Base-by-base conservation (phyloP, 23 tunicate species). In the Clavelina lepadiformis region DNA sequence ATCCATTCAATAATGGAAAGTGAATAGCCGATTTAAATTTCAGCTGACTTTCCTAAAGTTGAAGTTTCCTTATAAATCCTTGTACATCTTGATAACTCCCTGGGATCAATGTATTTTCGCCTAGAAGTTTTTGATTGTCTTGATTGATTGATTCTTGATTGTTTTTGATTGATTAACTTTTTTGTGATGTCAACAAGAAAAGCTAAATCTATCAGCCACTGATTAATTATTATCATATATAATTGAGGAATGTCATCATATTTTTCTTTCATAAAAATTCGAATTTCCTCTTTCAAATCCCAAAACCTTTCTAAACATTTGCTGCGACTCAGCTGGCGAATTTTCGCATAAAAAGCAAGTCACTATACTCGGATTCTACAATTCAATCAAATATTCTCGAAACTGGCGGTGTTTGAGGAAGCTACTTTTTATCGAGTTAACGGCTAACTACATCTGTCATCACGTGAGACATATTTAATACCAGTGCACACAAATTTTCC, bases 21-120 rank as follows among this genome's bases (percentile, higher is more conserved):
- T 60, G 66, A 60, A 60, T 46, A 28, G 66, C 66, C 5, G 5
- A 26, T 31, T 60, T 60, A 15, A 26, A 60, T 60, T 60, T 60
- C 38, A 60, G 44, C 44, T 28, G 47, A 60, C n/a, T 60, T 26
- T 60, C 61, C 15, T 55, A 55, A 55, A 55, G 61, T 55, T n/a
- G n/a, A n/a, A n/a, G n/a, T n/a, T n/a, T 55, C 44, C 7, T 53
- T 8, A 53, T 53, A 53, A 53, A 53, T 53, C 26, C 22, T 53
- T 53, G 59, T 53, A 8, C 59, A 53, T 53, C 22, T 53, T 13
- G 7, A 53, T 11, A 53, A 53, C 59, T 53, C 59, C 23, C 21
- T 13, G 59, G 59, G 21, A 53, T 53, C 59, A 53, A 53, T 53
- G 20, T 53, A 53, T 53, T 53, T 8, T 53, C 59, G 21, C 59